Base-by-base conservation (phyloP, 2,888 invertebrate genomes). In the Lepidonotus clava region DNA sequence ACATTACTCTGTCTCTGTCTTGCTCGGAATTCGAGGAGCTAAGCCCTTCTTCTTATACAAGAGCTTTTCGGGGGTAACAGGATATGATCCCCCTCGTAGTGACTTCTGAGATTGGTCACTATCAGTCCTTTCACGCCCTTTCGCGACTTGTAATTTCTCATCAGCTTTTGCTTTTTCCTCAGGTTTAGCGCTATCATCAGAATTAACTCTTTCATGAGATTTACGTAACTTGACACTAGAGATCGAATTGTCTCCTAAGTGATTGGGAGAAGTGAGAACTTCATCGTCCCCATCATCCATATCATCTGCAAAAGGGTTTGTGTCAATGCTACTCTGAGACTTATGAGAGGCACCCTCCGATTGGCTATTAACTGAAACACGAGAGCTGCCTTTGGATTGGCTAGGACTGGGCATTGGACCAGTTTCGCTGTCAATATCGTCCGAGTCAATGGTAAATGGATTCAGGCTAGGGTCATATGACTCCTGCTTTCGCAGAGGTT, bases 391-490 rank as follows among this genome's bases (percentile, higher is more conserved):
- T 32, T 80, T 80, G 11, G 80, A 80, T 5, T 46, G 46, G 51
- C 80, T 80, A n/a, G 56, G 83, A 56, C 89, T 86, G 53, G 83
- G 83, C 51, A 80, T 32, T 6, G 46, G 41, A 41, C n/a, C 46
- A 46, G 46, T n/a, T 28, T 80, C 46, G 28, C 21, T 46, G 18
- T 87, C 89, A 66, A 88, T 89, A 18, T 87, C 89, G 8, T 91
- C 90, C 56, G 88, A 89, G 24, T 90, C 90, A 77, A 91, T 91
- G 41, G 67, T 94, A 89, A 94, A 94, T 40, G 94, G 94, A 91
- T 94, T 94, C 86, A 93, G 89, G 38, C 86, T 88, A 41, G 61
- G 66, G 56, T 88, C 88, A 84, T 86, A 87, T n/a, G 84, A 86
- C 61, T 61, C 61, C 38, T 87, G 85, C 38, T 80, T 87, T 40